Base-by-base conservation (phyloP, 2,888 invertebrate species). In the Myopa tessellatipennis region DNA sequence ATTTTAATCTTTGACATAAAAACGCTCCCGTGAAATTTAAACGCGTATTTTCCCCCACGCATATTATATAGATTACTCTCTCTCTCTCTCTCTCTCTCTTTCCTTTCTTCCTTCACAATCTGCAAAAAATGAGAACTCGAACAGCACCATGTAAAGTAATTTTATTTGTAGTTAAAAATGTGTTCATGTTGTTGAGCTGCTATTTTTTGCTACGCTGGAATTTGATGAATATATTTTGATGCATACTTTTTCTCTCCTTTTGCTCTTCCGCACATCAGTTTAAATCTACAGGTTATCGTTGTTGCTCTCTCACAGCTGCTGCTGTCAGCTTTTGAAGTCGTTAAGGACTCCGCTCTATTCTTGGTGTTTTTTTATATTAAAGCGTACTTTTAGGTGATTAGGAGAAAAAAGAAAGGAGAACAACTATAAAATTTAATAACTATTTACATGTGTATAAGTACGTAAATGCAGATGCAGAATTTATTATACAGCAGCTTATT, bases 101-200 rank as follows among this genome's bases (percentile, higher is more conserved):
- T 8, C 45, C 45, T 8, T 10, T 10, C 3, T 6, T 4, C 10
- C 45, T 45, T 8, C 45, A 45, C 1, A 45, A 8, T 45, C 45
- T 45, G 10, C 10, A 45, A 45, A 45, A 45, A 45, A 45, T 10
- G 6, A 45, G 10, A 45, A 45, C 2, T 8, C 1, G 5, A 3
- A 18, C 69, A 69, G 5, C 45, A 67, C 40, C 26, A 26, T 26
- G 67, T 12, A 38, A 67, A 16, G 38, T 67, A 36, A 67, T 60
- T 72, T 72, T 60, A 18, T 38, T 12, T 72, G 58, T 8, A 71
- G 71, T n/a, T 70, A 34, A 55, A 52, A 34, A 70, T 52, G 70
- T 70, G 70, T 70, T 70, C 70, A 72, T 72, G 71, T 38, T 40
- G 60, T 72, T 72, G 60, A 72, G 55, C 38, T 72, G 61, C 61